Evolutionary conservation across 2,888 invertebrate species (phyloP), one percentile per base, ranked within the genome.

Genomic region (Agonopterix arenella): DNA sequence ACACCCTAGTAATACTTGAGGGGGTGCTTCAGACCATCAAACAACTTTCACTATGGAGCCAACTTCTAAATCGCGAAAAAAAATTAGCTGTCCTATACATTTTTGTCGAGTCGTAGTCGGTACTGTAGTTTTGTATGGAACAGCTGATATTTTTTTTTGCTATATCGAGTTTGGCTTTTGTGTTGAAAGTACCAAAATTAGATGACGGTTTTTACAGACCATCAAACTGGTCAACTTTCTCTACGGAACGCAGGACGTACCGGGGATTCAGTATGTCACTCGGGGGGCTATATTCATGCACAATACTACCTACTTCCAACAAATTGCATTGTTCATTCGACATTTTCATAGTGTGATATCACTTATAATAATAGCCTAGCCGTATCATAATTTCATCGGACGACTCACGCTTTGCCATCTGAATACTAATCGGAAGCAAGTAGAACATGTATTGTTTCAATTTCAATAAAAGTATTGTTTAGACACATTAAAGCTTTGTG

Each of bases 321-420:
- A 28, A 28, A 28, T 28, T 28, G 28, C 28, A 28, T 28, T 28
- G 28, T 28, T 28, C 7, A 28, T 28, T 1, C 5, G 28, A 38
- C 48, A 40, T 40, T 28, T 43, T 44, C 44, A 36, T 28, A 45
- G 57, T 55, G 74, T 76, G 70, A 75, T 68, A 70, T 75, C 75
- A 74, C 59, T 59, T 65, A 62, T 73, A 75, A 59, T 73, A 70
- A 66, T 76, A 73, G 66, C 68, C 61, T 40, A 49, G 52, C 53
- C 57, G 47, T 66, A 66, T 70, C 68, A 73, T 74, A 68, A 76
- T 76, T 73, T 73, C 66, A 73, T 69, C 66, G 66, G 50, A 57
- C 64, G 51, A 60, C 55, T 49, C 51, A 36, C 49, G 57, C 60
- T 48, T 45, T 52, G 60, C 51, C 49, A 46, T 50, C 57, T 50